Evolutionary conservation across 2,888 invertebrate genomes (phyloP), one percentile per base, ranked within the genome.

Genomic region (Cephus nigrinus): DNA sequence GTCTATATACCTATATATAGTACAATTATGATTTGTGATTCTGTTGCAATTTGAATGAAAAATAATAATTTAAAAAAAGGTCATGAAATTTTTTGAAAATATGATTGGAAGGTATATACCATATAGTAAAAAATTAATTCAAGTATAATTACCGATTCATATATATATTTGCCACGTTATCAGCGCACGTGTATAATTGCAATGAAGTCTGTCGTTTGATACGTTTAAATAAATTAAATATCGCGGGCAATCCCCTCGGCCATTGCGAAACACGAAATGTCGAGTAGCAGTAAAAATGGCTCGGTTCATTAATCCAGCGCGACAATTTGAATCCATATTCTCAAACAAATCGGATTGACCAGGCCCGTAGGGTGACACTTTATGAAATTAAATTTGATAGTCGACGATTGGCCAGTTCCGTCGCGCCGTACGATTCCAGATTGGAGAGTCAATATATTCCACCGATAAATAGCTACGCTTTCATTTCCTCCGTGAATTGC

Each of bases 361-460:
- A 35, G 34, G 69, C 74, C 79, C 77, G 68, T 77, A 78, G 80
- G 35, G 84, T 83, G 81, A 83, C 85, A 83, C 86, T 87, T 87
- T 86, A 82, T 82, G 83, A 85, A 86, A 87, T 88, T 85, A 86
- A 85, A 86, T 86, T 87, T 84, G 84, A 85, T 82, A 82, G 83
- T 81, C 81, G 80, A 80, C 80, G 83, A 83, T 85, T 78, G 78
- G 74, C 31, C 33, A 33, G 32, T 71, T 15, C 31, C 32, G 71
- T 12, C 31, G 71, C 71, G 71, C 31, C 32, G 12, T 31, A 33
- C 71, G 71, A 9, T 31, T 71, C 12, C 12, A 71, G 31, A 12
- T 31, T 71, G 15, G 9, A 71, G 31, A 33, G 71, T 71, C 31
- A 71, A 71, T 33, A 32, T 33, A 32, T 32, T 71, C 3, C 9